phyloP scores from a whole-genome alignment of 2,797 vertebrate genomes.

The Microctenopoma lineatum region DNA sequence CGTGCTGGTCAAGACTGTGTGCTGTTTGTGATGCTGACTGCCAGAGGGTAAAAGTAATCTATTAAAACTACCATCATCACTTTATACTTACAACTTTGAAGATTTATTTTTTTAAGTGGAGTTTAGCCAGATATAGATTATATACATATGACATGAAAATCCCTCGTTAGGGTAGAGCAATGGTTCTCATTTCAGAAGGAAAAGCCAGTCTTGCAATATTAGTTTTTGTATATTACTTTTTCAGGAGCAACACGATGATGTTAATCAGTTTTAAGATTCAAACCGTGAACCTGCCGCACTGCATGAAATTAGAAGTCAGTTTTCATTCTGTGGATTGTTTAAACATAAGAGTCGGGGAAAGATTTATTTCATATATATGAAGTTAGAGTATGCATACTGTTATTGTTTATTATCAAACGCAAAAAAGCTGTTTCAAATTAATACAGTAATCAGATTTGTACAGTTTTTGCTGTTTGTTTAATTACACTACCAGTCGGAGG shows the following conservation, averaged over 20 bases:
- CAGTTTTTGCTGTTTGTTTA: background rate
- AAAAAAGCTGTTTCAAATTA: background rate
- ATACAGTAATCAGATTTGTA: background rate
- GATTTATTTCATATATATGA: background rate
- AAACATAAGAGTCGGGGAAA: too few species aligned
- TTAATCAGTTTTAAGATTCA: background rate
- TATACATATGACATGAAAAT: background rate
- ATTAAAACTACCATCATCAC: constrained; percentile 7
- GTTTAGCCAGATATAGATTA: background rate
- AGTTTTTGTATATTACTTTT: background rate
- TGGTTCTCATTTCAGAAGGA: background rate
- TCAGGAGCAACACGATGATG: background rate
- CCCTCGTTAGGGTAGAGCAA: background rate
- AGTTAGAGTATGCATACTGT: background rate
- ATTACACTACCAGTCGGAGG: too few species aligned
- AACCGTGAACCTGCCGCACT: background rate
- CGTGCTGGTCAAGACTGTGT: constrained; percentile 26
- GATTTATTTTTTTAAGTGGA: background rate
- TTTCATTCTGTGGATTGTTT: background rate
- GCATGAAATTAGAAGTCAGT: background rate
- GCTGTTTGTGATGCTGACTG: constrained; percentile 15
- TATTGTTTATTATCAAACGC: background rate
- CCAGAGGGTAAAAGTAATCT: constrained; percentile 20
- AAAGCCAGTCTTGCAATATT: background rate
- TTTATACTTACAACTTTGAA: constrained; percentile 14